phyloP scores from a whole-genome alignment of 2,888 invertebrate genomes.

The Drosophila ustulata region DNA sequence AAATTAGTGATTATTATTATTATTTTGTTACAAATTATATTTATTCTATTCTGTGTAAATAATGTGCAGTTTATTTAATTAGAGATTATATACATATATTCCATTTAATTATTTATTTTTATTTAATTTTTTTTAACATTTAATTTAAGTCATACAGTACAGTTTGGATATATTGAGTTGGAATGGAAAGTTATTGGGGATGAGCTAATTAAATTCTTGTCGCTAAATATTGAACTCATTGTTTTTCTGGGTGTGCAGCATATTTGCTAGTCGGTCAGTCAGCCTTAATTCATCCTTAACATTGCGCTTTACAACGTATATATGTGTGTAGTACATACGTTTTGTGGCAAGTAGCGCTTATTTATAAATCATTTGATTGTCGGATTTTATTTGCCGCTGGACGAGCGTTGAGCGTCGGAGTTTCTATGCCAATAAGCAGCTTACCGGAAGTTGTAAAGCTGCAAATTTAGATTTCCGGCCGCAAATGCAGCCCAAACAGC shows the following conservation, averaged over 20 bases:
- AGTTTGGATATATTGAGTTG: too few species aligned
- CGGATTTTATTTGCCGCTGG: slow-evolving; percentile 73
- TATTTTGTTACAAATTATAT: too few species aligned
- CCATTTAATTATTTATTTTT: too few species aligned
- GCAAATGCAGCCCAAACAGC: slow-evolving; percentile 59
- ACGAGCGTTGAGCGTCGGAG: slow-evolving; percentile 53
- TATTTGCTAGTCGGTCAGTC: not conserved
- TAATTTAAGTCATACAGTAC: too few species aligned
- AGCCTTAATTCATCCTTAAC: not conserved
- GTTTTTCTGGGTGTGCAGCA: not conserved
- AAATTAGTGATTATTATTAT: too few species aligned
- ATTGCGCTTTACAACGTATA: not conserved
- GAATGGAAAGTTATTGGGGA: too few species aligned
- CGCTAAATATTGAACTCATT: too few species aligned
- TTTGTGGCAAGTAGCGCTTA: slow-evolving; percentile 62
- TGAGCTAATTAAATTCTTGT: too few species aligned
- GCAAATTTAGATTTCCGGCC: slow-evolving; percentile 81
- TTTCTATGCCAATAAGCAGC: slow-evolving; percentile 79
- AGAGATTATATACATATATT: too few species aligned
- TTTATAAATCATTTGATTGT: slow-evolving; percentile 81
- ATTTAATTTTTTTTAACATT: too few species aligned
- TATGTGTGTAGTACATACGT: slow-evolving; percentile 16
- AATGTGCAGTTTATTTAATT: too few species aligned
- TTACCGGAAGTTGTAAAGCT: slow-evolving; percentile 81
- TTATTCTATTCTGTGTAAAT: too few species aligned